Evolutionary conservation across 1,140 invertebrate species (phyloP), one percentile per base, ranked within the genome.

Genomic region (Drosophila athabasca): DNA sequence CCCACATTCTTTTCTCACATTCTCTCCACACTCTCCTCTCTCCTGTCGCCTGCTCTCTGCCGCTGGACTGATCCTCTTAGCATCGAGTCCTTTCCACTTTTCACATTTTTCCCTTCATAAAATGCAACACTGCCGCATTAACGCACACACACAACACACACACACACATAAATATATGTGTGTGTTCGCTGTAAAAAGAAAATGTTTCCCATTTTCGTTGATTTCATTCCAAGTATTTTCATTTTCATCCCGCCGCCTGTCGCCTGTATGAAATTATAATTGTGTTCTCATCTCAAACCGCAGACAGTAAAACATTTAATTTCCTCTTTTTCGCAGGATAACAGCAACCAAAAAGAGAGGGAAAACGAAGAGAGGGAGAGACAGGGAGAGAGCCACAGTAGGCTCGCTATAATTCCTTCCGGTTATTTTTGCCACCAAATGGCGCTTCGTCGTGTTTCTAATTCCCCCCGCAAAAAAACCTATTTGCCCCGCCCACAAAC

Each of bases 221-320:
- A 70, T 85, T 81, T 84, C 49, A 72, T 72, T 73, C 59, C 59
- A 76, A 81, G 72, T 55, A 81, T 66, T 73, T 79, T 61, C 17
- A 19, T 66, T 67, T 79, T 61, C 15, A 31, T 53, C 54, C 57
- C 75, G 49, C 57, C 17, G 17, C 17, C 17, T 66, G 61, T 62
- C 64, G 41, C 59, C 59, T 68, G 59, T 62, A 76, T 66, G 62
- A 81, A 77, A 87, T 85, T 87, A 87, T 85, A 87, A 85, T 85
- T 81, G 65, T 80, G 66, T 75, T 60, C 75, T 62, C 55, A 60
- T 80, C 61, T 62, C 31, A 39, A 35, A 64, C 78, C 82, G 77
- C 81, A 84, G 81, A 87, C 83, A 82, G 79, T 87, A 87, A 85
- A 85, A 85, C 85, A 85, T 85, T 85, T 87, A 85, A 85, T 85